Evolutionary conservation across 2,888 invertebrate genomes (phyloP), one percentile per base, ranked within the genome.

Genomic region (Agonopterix alstromeriana): DNA sequence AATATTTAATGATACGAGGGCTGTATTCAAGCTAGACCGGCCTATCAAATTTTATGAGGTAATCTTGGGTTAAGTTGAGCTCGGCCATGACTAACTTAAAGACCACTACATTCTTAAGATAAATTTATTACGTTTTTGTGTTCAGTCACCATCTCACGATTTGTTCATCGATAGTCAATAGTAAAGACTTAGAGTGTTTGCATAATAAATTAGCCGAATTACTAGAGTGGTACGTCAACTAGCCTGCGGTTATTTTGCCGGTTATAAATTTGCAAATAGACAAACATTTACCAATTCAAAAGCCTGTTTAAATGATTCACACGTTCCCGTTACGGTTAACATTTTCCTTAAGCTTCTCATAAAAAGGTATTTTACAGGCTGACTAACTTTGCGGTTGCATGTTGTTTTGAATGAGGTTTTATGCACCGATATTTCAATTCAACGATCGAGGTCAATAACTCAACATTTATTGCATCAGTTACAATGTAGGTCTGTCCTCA

Each of bases 141-240:
- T 17, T 17, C 17, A 17, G 17, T 27, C 27, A 27, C 27, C 27
- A 27, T 5, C 27, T 27, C 27, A 27, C 27, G 27, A 27, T 27
- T 27, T 27, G 27, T 27, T 27, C 27, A 27, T 27, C 27, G 27
- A 27, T 27, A 27, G 7, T 27, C 27, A 27, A 27, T 27, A 27
- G 27, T 27, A 27, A 27, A 27, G 35, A 11, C 9, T 35, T 7
- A n/a, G n/a, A 38, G n/a, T 38, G 38, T 47, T 52, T 52, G 49
- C 52, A 52, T 50, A 52, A 52, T 50, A 42, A 47, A 47, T 48
- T 48, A 48, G 43, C 42, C 42, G 47, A 52, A 49, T 47, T 52
- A 49, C 45, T 52, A 46, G 43, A 48, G 27, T 41, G 36, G 48
- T 45, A 36, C 44, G 8, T 8, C 44, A 40, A 43, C 43, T 41